Conservation (phyloP, 2,797 vertebrate genomes). For the Gobio occitaniae region DNA sequence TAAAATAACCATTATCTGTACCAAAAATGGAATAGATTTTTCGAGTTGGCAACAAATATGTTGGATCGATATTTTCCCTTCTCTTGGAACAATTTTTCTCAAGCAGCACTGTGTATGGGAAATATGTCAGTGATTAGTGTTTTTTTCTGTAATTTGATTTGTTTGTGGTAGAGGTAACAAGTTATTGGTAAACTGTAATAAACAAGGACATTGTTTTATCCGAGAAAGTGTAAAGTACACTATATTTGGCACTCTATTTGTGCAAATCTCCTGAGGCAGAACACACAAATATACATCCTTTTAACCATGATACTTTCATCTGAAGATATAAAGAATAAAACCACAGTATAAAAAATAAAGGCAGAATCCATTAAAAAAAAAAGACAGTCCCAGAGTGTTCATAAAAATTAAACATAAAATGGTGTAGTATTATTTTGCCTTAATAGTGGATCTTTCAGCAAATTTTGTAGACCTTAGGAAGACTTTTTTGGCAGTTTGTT, state of each 20-base stretch:
- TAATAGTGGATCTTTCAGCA: background rate
- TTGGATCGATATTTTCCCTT: constrained; percentile 31
- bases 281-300: background rate
- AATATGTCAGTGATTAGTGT: constrained; percentile 4
- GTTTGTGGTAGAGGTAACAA: background rate
- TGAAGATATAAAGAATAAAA: background rate
- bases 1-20: background rate
- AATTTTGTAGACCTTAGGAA: background rate
- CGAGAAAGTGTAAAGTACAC: background rate
- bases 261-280: constrained; percentile 39
- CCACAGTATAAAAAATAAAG: background rate
- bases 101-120: constrained; percentile 1
- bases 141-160: background rate
- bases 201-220: background rate
- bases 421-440: background rate
- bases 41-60: background rate
- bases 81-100: constrained; percentile 13
- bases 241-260: constrained; percentile 26
- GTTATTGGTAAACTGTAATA: constrained; percentile 10
- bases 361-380: background rate
- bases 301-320: constrained; percentile 4
- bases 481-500: background rate
- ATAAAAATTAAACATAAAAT: constrained; percentile 15
- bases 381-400: background rate
- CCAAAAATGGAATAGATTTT: constrained; percentile 2